A percentile compares a stretch with the other conserved stretches of the same genome.
These are phyloP conservation scores for Alexandromys fortis DNA, from an alignment of 2,113 vertebrate species.

Conservation along the genomic window DNA sequence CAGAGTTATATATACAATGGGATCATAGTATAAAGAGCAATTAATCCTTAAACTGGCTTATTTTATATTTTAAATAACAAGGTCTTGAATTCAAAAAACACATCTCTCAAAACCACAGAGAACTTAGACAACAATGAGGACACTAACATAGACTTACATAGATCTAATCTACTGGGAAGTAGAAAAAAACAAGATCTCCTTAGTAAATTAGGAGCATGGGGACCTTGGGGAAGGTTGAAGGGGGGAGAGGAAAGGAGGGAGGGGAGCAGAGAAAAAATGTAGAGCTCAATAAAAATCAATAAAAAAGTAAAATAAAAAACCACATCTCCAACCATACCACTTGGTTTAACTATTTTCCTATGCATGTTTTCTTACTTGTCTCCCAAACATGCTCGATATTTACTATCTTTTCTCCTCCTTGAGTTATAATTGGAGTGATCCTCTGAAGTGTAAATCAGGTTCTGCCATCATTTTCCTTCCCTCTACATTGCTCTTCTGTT, in stretches of 20 bases:
- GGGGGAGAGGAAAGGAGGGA: too few relatives aligned
- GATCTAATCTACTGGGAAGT: too few relatives aligned
- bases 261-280: too few relatives aligned
- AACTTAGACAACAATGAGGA: too few relatives aligned
- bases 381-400: neutral
- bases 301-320: too few relatives aligned
- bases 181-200: too few relatives aligned
- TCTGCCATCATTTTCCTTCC: neutral
- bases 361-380: neutral
- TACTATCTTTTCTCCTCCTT: neutral
- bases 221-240: too few relatives aligned
- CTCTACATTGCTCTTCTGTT: neutral
- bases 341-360: neutral
- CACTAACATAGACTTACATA: too few relatives aligned
- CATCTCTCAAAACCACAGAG: too few relatives aligned
- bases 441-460: neutral
- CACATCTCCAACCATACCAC: neutral
- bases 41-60: neutral
- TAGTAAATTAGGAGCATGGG: too few relatives aligned
- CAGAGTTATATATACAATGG: neutral
- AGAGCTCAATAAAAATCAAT: too few relatives aligned
- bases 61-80: neutral
- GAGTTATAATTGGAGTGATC: neutral
- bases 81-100: neutral
- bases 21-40: neutral